Base-by-base conservation (phyloP, 2,113 vertebrate species). In the Fregata magnificens region DNA sequence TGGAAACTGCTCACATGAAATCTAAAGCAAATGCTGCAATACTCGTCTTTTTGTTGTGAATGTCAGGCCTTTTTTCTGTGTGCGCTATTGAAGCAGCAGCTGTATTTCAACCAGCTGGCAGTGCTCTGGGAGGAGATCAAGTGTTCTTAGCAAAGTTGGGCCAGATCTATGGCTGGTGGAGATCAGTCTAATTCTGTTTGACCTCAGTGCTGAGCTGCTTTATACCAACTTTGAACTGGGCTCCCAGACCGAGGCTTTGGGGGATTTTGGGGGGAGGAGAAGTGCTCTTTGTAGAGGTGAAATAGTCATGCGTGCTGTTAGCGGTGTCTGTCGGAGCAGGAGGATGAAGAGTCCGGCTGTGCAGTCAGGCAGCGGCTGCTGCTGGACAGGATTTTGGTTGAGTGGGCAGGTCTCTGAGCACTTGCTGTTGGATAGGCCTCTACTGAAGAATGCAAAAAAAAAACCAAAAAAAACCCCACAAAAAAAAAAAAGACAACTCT, bases 21-120 rank as follows among this genome's bases (percentile, higher is more conserved):
- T 52, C 85, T 67, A 90, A 82, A 94, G 88, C 56, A 31, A 95
- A 82, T 5, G 8, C 66, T 82, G 88, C 85, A 79, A 26, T 79
- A 52, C 74, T 79, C 65, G 49, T 72, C 70, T 82, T 59, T 94
- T 65, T 92, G 65, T 61, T 71, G 52, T 79, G 90, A 82, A 86
- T 91, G 45, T 34, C 82, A 80, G 71, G 74, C 52, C 34, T 82
- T 95, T 93, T 70, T 50, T 26, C 36, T 13, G 19, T 1, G 6
- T 2, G 10, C 1, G 1, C 84, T 91, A 65, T 91, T 93, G 95
- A 96, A 80, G 82, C 84, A 87, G 91, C 95, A 95, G 96, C 96
- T 97, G 84, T 76, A 88, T 91, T 91, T 85, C 87, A 76, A 84
- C 81, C 93, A 90, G 84, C 90, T 96, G 96, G 78, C 90, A 96